phyloP scores from a whole-genome alignment of 2,888 invertebrate species.

The Cantharis rufa region DNA sequence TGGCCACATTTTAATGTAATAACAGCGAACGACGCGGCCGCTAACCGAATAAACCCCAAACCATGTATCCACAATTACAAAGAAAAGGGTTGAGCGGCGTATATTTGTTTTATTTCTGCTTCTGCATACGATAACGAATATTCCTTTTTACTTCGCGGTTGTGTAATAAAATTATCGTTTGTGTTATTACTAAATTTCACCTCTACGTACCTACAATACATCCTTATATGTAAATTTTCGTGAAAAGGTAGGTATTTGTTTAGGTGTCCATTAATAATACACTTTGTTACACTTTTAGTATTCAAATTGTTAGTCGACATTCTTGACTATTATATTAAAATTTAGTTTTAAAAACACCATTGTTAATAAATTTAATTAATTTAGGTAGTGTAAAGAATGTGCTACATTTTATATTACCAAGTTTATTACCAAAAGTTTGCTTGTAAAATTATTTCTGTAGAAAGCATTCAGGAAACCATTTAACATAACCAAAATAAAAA shows the following conservation, averaged over 20 bases:
- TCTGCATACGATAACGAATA: conserved; percentile 34
- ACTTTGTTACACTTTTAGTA: conserved; percentile 6
- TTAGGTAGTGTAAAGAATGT: conserved; percentile 4
- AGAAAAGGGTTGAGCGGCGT: conserved; percentile 33
- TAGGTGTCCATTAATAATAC: conserved; percentile 17
- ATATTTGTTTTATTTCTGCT: conserved; percentile 35
- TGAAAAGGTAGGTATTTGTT: conserved; percentile 19
- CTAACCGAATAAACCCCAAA: conserved; percentile 47
- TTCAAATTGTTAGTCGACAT: conserved; percentile 4
- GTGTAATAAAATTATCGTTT: conserved; percentile 38
- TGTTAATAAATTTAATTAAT: conserved; percentile 10
- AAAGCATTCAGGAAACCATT: conserved; percentile 38
- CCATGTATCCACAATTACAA: conserved; percentile 33
- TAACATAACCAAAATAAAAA: conserved; percentile 41
- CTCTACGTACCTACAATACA: conserved; percentile 12
- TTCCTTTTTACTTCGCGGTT: conserved; percentile 36
- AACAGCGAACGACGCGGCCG: conserved; percentile 45
- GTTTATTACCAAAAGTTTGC: not conserved
- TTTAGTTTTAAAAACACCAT: conserved; percentile 2
- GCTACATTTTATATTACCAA: not conserved
- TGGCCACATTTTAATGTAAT: conserved; percentile 54
- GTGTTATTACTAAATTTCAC: conserved; percentile 28
- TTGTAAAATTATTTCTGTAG: conserved; percentile 27
- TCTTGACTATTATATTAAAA: conserved; percentile 3
- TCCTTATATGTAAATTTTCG: conserved; percentile 28